phyloP scores from a whole-genome alignment of 2,888 invertebrate genomes.

The Synanthedon formicaeformis region DNA sequence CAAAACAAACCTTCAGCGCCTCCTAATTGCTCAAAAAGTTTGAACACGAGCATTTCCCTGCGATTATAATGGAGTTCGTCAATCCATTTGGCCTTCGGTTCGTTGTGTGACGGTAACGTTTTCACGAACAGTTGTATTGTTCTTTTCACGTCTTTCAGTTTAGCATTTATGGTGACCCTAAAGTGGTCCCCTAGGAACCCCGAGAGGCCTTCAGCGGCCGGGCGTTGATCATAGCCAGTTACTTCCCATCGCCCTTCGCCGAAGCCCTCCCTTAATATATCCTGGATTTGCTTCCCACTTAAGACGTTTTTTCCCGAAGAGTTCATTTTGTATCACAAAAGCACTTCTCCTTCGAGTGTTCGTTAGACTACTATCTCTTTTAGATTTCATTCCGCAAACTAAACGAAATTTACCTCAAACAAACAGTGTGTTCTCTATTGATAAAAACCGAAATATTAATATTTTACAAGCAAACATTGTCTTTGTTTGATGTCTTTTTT shows the following conservation, averaged over 20 bases:
- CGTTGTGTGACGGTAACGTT: slow-evolving; percentile 31
- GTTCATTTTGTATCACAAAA: slow-evolving; percentile 5
- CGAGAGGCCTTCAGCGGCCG: slow-evolving; percentile 32
- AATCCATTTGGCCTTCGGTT: slow-evolving; percentile 42
- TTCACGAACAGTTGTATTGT: slow-evolving; percentile 41
- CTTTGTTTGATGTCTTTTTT: too few relatives aligned
- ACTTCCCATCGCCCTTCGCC: slow-evolving; percentile 12
- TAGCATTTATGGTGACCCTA: slow-evolving; percentile 23
- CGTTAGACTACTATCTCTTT: too few relatives aligned
- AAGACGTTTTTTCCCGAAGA: slow-evolving; percentile 16
- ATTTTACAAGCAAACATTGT: too few relatives aligned
- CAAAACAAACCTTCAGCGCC: slow-evolving; percentile 16
- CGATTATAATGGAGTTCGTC: slow-evolving; percentile 25
- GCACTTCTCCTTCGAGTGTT: too few relatives aligned
- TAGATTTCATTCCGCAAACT: too few relatives aligned
- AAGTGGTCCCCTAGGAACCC: slow-evolving; percentile 52
- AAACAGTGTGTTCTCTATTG: too few relatives aligned
- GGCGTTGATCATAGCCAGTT: slow-evolving; percentile 17
- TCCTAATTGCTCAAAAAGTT: slow-evolving; percentile 32
- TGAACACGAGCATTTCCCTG: slow-evolving; percentile 38
- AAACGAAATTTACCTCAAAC: too few relatives aligned
- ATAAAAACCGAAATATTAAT: too few relatives aligned
- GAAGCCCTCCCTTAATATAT: slow-evolving; percentile 18
- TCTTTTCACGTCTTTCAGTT: slow-evolving; percentile 11
- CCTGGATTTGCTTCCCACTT: slow-evolving; percentile 24